Base-by-base conservation (phyloP, 2,113 vertebrate species). In the Sterrhoptilus dennistouni region DNA sequence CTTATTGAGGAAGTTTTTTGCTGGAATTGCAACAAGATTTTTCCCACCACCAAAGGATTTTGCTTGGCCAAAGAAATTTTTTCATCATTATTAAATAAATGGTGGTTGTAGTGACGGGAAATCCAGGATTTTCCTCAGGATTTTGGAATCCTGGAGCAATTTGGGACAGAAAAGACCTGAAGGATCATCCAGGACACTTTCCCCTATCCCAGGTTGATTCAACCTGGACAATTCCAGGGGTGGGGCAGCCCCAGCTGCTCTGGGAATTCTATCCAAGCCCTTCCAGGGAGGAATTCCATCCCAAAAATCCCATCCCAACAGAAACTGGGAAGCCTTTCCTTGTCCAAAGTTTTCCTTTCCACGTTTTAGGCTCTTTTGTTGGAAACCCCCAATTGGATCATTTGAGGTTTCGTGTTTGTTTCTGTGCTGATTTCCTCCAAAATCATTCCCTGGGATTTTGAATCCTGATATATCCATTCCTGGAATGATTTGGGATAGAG, bases 371-470 rank as follows among this genome's bases (percentile, higher is more conserved):
- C 4, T 61, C 8, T 4, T 22, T 36, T 22, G 1, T 24, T 50
- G 35, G 78, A 10, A 31, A 21, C 4, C 17, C 23, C 29, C 23
- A 12, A 0, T 42, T n/a, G 44, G 23, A 29, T 50, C 24, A 24
- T 15, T 36, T 9, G 5, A 1, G 9, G 1, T 35, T 35, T 31
- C 6, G 4, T 16, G 5, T 24, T 14, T 2, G 0, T 11, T 17
- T 0, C 29, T 29, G 8, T 16, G 36, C 25, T 31, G 31, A 9
- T 83, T 83, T 10, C 9, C 9, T 24, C 15, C 20, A 9, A 29
- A 20, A 9, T 6, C 2, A 6, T 42, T 24, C 4, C 31, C 12
- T 16, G 45, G 20, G 3, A 9, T 81, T 80, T 61, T 12, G 15
- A 50, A 42, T 42, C 36, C 5, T 8, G 3, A 9, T 45, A n/a